Evolutionary conservation across 2,797 vertebrate species (phyloP).

Genomic region (Alauda arvensis): DNA sequence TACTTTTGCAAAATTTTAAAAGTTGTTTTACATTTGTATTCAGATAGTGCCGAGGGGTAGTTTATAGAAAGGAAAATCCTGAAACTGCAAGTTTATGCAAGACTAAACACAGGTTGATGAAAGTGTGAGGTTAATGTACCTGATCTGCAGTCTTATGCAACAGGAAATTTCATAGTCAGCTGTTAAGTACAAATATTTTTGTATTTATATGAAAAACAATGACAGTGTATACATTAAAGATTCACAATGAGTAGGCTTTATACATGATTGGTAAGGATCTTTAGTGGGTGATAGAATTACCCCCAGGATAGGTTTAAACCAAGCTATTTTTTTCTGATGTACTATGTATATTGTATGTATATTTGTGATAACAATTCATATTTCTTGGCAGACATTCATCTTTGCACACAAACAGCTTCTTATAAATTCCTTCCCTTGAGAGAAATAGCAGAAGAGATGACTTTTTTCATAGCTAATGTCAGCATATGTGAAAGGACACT

Average conservation of each 20-base stretch:
- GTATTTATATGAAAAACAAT: not conserved
- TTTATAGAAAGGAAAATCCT: not conserved
- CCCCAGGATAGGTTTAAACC: not conserved
- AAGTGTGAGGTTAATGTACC: not conserved
- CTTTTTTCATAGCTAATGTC: not conserved
- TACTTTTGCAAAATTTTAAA: not conserved
- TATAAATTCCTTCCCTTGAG: not conserved
- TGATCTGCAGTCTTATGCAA: not conserved
- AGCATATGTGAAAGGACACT: not conserved
- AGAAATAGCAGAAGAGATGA: not conserved
- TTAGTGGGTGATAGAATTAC: not conserved
- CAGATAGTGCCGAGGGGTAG: not conserved
- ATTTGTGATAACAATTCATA: not conserved
- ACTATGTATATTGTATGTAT: not conserved
- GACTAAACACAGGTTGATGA: not conserved
- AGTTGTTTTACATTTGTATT: not conserved
- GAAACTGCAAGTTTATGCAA: not conserved
- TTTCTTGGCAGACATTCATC: not conserved
- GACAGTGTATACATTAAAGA: not conserved
- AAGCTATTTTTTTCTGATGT: not conserved
- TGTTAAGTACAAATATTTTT: not conserved
- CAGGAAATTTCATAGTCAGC: not conserved
- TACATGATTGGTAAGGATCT: not conserved
- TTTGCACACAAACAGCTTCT: not conserved
- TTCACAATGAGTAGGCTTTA: not conserved